Evolutionary conservation across 2,797 vertebrate genomes (phyloP), one percentile per base, ranked within the genome.

Genomic region (Benthosema pterotum): DNA sequence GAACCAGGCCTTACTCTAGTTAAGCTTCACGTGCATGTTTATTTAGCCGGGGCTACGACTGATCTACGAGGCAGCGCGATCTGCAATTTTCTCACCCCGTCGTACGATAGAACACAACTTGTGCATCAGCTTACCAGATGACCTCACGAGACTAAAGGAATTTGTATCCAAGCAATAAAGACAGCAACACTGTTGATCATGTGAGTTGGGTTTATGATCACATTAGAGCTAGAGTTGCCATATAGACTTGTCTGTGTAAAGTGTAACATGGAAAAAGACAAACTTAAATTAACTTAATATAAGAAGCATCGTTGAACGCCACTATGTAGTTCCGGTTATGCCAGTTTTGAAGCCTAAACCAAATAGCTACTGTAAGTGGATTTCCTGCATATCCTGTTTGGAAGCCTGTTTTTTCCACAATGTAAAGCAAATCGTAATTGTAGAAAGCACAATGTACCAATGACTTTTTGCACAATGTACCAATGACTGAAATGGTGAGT

Each of bases 181-280:
- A 70, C 57, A 60, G 42, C 11, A 52, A 69, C 52, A 58, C 42
- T 32, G 18, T 56, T 58, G 4, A 59, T 14, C 42, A 56, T 47
- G 54, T 57, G 9, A 57, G 13, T 57, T 63, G 52, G 55, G 32
- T 53, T 63, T 38, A 60, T 38, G 32, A 38, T 38, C 32, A 8
- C 32, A 38, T 63, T 59, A 74, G 57, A 38, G 25, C 77, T 58
- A 22, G 53, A 46, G 38, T 60, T 46, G 60, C 50, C 48, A 58
- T 65, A 71, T 65, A 50, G 54, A 52, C 12, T 67, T 52, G 65
- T 56, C 51, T 63, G 42, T 72, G 76, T 43, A 69, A 60, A 68
- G 50, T 51, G 11, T 50, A 45, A 63, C 57, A 74, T 72, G 11
- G 66, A 65, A 63, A 17, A 72, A 68, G 72, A 55, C 50, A 67